Evolutionary conservation across 2,888 invertebrate species (phyloP).

Genomic region (Cantharis flavilabris): DNA sequence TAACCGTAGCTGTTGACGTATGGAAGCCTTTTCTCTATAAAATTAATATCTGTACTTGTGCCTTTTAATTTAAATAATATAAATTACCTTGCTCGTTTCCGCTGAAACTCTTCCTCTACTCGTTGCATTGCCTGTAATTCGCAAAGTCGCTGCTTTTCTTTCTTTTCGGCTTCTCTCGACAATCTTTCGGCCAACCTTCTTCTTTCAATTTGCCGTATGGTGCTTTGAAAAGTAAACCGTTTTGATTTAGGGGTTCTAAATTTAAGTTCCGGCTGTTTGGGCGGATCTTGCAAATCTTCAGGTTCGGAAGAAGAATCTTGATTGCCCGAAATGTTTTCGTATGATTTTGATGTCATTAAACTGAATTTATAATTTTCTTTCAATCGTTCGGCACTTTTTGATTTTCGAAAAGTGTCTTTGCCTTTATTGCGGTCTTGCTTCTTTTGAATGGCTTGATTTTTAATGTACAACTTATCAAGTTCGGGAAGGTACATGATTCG

Average conservation of each 20-base stretch:
- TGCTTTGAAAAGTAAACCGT: constrained; percentile 83
- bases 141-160: constrained; percentile 73
- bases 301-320: constrained; percentile 41
- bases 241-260: constrained; percentile 56
- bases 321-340: constrained; percentile 54
- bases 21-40: constrained; percentile 70
- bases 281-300: constrained; percentile 51
- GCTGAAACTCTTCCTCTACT: constrained; percentile 86
- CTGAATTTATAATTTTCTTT: constrained; percentile 13
- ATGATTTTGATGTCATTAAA: constrained; percentile 54
- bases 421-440: constrained; percentile 26
- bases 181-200: constrained; percentile 74
- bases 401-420: constrained; percentile 32
- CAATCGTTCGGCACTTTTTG: constrained; percentile 33
- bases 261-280: constrained; percentile 18
- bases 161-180: constrained; percentile 75
- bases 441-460: constrained; percentile 17
- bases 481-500: constrained; percentile 81
- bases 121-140: constrained; percentile 83
- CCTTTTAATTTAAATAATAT: not conserved
- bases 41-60: constrained; percentile 1
- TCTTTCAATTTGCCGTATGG: constrained; percentile 79
- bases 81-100: constrained; percentile 68
- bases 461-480: constrained; percentile 32
- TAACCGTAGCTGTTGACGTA: constrained; percentile 74